Conservation (phyloP, 2,113 vertebrate species). For the Neopipo cinnamomea region DNA sequence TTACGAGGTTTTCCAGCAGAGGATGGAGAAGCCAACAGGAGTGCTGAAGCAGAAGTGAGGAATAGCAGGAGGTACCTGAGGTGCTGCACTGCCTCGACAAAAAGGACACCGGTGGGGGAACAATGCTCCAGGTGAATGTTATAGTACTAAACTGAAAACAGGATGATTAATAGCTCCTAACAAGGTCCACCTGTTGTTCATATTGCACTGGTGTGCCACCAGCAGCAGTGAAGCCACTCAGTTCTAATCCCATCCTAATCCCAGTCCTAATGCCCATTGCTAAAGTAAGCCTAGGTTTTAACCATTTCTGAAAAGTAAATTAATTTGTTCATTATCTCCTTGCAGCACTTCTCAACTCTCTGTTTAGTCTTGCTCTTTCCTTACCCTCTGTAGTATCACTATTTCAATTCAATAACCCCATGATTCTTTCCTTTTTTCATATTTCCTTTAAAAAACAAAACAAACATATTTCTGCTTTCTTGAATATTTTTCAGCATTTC, state of each 20-base stretch:
- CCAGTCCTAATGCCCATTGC: background rate
- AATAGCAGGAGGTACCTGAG: background rate
- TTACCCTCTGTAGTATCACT: background rate
- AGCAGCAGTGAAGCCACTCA: background rate
- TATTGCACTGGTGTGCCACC: background rate
- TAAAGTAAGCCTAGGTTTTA: background rate
- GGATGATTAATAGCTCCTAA: background rate
- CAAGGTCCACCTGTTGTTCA: background rate
- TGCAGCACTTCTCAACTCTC: background rate
- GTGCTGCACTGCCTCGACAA: background rate
- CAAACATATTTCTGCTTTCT: background rate
- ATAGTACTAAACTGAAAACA: background rate
- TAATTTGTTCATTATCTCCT: background rate
- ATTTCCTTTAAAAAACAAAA: background rate
- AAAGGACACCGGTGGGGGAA: background rate
- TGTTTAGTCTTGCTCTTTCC: background rate
- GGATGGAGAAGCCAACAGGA: background rate
- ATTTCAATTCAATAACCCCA: background rate
- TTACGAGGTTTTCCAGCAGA: background rate
- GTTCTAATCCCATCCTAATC: background rate
- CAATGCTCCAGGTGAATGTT: background rate
- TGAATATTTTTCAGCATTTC: background rate
- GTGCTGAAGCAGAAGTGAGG: background rate
- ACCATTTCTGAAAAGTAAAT: background rate
- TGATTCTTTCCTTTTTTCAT: background rate